phyloP scores from a whole-genome alignment of 1,140 invertebrate genomes.

The Polypedilum pembai region DNA sequence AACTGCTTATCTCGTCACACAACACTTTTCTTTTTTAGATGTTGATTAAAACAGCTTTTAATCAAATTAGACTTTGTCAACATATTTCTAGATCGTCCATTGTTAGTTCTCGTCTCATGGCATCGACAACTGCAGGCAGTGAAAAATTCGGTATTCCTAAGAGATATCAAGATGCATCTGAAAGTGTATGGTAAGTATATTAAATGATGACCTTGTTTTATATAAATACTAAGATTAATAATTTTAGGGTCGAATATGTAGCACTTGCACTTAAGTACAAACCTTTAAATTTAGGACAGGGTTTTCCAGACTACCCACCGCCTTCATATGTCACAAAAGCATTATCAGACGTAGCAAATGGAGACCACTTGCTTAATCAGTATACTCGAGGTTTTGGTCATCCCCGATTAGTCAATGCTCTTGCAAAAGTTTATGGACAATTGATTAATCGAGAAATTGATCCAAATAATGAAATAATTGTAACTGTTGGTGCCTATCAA shows the following conservation, averaged over 20 bases:
- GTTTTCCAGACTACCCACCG: constrained; percentile 90
- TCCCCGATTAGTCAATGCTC: constrained; percentile 73
- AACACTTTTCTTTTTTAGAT: not conserved
- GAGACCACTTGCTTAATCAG: constrained; percentile 77
- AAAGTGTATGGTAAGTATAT: constrained; percentile 50
- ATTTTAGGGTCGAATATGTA: constrained; percentile 87
- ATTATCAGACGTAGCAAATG: constrained; percentile 57
- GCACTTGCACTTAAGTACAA: constrained; percentile 79
- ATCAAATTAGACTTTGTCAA: constrained; percentile 10
- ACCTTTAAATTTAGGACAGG: constrained; percentile 93
- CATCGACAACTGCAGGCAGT: not conserved
- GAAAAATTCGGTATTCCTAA: constrained; percentile 54
- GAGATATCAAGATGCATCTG: constrained; percentile 52
- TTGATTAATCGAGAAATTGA: constrained; percentile 67
- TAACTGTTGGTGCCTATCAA: constrained; percentile 90
- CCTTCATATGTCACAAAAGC: constrained; percentile 77
- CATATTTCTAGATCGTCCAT: not conserved
- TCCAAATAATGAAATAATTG: constrained; percentile 74
- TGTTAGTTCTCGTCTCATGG: not conserved
- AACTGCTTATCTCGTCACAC: too few relatives aligned
- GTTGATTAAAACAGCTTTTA: not conserved
- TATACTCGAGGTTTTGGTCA: constrained; percentile 90
- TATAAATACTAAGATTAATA: constrained; percentile 26
- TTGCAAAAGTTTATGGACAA: constrained; percentile 79
- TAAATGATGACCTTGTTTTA: not conserved